A percentile compares a stretch with the other conserved stretches of the same genome.
Conservation (phyloP, 1,140 invertebrate species). For the Calosoma granatense region DNA sequence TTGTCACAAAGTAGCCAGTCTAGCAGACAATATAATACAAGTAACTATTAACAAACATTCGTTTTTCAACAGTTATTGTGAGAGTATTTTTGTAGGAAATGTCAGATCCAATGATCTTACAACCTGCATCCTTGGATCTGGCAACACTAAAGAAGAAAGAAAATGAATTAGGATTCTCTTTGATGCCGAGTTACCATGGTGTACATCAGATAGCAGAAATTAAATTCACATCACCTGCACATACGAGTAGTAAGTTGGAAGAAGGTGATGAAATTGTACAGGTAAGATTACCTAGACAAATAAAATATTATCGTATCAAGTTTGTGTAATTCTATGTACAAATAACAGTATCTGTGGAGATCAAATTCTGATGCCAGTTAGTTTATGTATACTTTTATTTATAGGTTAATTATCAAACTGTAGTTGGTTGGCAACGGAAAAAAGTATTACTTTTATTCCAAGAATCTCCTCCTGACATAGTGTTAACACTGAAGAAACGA, state of each 20-base stretch:
- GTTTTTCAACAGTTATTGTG: background rate
- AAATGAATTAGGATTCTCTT: slow-evolving; percentile 69
- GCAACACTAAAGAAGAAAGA: slow-evolving; percentile 77
- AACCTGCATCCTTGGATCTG: slow-evolving; percentile 76
- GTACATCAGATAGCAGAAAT: slow-evolving; percentile 79
- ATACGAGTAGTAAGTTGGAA: slow-evolving; percentile 81
- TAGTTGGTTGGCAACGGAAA: slow-evolving; percentile 78
- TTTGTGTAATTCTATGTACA: no score
- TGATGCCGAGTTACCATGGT: slow-evolving; percentile 75
- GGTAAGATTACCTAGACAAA: slow-evolving; percentile 38
- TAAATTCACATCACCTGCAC: slow-evolving; percentile 72
- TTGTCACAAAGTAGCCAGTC: slow-evolving; percentile 57
- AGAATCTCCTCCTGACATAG: slow-evolving; percentile 69
- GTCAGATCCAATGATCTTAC: slow-evolving; percentile 76
- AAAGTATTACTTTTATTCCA: slow-evolving; percentile 67
- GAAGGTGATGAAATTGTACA: slow-evolving; percentile 90
- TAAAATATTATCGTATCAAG: slow-evolving; percentile 6
- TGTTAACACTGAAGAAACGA: slow-evolving; percentile 73
- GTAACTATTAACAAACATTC: slow-evolving; percentile 22
- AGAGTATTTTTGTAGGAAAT: slow-evolving; percentile 44
- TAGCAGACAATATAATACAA: slow-evolving; percentile 81
- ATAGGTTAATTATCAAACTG: slow-evolving; percentile 83
- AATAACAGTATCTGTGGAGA: background rate
- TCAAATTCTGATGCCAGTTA: no score
- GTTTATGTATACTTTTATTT: background rate